Conservation (phyloP, 2,113 vertebrate species). For the Thryonomys swinderianus region DNA sequence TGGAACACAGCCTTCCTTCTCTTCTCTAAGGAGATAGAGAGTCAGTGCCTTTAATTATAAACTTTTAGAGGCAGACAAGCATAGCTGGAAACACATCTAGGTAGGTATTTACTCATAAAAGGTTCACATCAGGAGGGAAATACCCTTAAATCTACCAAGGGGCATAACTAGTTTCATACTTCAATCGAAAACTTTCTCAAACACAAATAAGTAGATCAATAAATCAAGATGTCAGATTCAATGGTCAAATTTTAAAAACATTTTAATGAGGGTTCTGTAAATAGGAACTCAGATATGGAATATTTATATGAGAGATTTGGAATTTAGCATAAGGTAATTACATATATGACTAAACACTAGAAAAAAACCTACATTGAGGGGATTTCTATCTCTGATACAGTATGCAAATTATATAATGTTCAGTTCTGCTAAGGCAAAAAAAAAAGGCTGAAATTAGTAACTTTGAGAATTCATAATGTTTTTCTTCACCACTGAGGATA, state of each 20-base stretch:
- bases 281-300: slow-evolving; percentile 14
- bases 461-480: slow-evolving; percentile 37
- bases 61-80: neutral
- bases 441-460: slow-evolving; percentile 47
- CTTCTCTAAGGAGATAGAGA: slow-evolving; percentile 1
- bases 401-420: slow-evolving; percentile 35
- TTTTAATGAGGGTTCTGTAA: slow-evolving; percentile 47
- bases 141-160: neutral
- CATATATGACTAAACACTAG: slow-evolving; percentile 23
- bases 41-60: slow-evolving; percentile 26
- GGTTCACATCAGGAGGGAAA: neutral
- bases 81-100: slow-evolving; percentile 36
- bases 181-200: slow-evolving; percentile 42
- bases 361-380: neutral
- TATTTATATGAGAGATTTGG: slow-evolving; percentile 24
- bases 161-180: slow-evolving; percentile 11
- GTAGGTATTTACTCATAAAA: slow-evolving; percentile 25
- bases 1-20: neutral
- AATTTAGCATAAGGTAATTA: neutral
- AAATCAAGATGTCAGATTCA: slow-evolving; percentile 42
- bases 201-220: slow-evolving; percentile 51
- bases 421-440: slow-evolving; percentile 6
- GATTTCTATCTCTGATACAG: slow-evolving; percentile 19
- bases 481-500: neutral
- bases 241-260: slow-evolving; percentile 31